Percentiles rank a stretch among this genome's conserved stretches.
Evolutionary conservation across 2,888 invertebrate species (phyloP).

Genomic region (Latrodectus elegans): DNA sequence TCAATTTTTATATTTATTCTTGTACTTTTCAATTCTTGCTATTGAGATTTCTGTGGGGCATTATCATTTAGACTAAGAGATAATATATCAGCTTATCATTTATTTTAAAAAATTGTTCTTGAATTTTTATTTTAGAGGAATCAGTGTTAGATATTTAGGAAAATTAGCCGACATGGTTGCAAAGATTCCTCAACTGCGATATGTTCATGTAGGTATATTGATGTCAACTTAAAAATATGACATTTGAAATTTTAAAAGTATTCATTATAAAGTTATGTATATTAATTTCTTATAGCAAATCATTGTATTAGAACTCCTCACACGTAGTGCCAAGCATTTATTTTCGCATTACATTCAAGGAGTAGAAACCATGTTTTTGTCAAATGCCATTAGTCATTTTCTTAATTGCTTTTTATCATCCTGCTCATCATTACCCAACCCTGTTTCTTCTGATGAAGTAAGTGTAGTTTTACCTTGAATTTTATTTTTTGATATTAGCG

Average conservation of each 20-base stretch:
- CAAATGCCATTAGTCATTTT: slow-evolving; percentile 94
- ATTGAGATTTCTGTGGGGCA: too few relatives aligned
- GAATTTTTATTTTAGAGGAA: slow-evolving; percentile 80
- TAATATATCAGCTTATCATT: too few relatives aligned
- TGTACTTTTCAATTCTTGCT: too few relatives aligned
- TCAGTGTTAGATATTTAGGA: slow-evolving; percentile 97
- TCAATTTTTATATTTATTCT: too few relatives aligned
- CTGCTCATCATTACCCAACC: slow-evolving; percentile 82
- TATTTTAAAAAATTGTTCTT: not conserved
- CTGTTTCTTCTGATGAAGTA: slow-evolving; percentile 83
- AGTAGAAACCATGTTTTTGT: slow-evolving; percentile 91
- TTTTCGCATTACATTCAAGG: slow-evolving; percentile 93
- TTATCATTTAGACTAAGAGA: too few relatives aligned
- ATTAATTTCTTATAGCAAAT: slow-evolving; percentile 81
- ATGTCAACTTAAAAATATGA: not conserved
- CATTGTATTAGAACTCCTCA: slow-evolving; percentile 90
- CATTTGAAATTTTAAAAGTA: too few relatives aligned
- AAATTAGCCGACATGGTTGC: slow-evolving; percentile 88
- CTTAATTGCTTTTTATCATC: slow-evolving; percentile 94
- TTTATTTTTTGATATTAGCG: not conserved
- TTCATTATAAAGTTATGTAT: not conserved
- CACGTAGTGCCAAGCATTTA: slow-evolving; percentile 93
- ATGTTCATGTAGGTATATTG: slow-evolving; percentile 78
- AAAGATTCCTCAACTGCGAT: slow-evolving; percentile 87
- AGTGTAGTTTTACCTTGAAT: slow-evolving; percentile 61